Evolutionary conservation across 1,140 invertebrate species (phyloP).

Genomic region (Drosophila eugracilis): DNA sequence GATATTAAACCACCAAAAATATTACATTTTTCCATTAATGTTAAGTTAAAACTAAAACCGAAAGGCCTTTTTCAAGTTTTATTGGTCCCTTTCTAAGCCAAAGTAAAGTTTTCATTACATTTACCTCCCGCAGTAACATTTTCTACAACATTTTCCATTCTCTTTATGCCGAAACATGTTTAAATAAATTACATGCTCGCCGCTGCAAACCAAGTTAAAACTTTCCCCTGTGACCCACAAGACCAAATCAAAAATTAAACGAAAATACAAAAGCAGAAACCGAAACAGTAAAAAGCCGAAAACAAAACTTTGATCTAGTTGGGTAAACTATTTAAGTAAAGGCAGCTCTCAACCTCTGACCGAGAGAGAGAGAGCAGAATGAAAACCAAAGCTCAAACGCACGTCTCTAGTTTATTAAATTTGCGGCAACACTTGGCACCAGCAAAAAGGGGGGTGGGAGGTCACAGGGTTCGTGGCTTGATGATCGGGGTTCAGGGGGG

Average conservation of each 20-base stretch:
- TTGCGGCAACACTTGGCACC: conserved; percentile 76
- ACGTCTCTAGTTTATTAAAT: conserved; percentile 80
- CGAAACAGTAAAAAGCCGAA: conserved; percentile 54
- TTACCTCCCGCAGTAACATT: conserved; percentile 7
- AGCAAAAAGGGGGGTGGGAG: conserved; percentile 37
- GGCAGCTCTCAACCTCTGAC: conserved; percentile 36
- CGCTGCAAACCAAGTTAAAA: conserved; percentile 46
- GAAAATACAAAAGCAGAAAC: conserved; percentile 47
- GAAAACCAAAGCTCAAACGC: conserved; percentile 72
- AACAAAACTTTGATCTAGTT: conserved; percentile 76
- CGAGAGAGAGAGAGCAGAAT: conserved; percentile 37
- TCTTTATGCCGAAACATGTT: conserved; percentile 42
- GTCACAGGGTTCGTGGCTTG: conserved; percentile 8
- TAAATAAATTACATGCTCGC: conserved; percentile 48
- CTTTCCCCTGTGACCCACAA: conserved; percentile 60
- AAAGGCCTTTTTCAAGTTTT: neutral
- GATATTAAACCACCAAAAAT: too few species aligned
- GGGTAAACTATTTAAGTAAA: conserved; percentile 71
- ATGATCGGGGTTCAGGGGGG: neutral
- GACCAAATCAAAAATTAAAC: conserved; percentile 70
- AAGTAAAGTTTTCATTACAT: neutral
- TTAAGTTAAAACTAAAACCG: neutral
- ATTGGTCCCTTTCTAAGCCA: neutral
- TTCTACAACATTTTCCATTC: conserved; percentile 42
- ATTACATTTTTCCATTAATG: too few species aligned